phyloP scores from a whole-genome alignment of 2,113 vertebrate genomes.

The Passer domesticus region DNA sequence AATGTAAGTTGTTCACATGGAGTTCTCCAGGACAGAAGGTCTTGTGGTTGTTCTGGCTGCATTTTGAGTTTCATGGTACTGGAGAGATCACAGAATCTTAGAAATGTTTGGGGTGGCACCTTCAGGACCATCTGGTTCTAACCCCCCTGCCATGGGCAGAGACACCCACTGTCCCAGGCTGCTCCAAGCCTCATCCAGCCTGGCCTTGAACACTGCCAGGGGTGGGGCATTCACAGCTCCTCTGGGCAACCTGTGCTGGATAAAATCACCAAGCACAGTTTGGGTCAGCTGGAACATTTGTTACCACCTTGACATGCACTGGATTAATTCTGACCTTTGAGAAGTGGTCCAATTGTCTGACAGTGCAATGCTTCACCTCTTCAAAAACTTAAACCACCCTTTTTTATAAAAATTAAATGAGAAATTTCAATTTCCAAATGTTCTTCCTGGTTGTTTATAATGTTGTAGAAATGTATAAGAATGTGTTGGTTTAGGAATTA shows the following conservation, averaged over 20 bases:
- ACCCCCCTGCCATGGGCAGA: neutral
- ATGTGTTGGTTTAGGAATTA: neutral
- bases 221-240: neutral
- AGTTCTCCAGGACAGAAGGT: neutral
- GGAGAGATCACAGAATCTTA: neutral
- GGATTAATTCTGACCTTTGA: neutral
- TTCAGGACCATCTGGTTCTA: neutral
- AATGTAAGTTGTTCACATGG: neutral
- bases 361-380: neutral
- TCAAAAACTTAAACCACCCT: neutral
- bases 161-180: neutral
- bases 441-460: neutral
- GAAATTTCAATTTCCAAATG: neutral
- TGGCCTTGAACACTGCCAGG: neutral
- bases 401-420: neutral
- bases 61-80: neutral
- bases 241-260: neutral
- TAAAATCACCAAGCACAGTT: neutral
- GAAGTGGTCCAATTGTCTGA: neutral
- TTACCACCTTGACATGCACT: neutral
- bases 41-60: neutral
- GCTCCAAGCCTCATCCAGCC: neutral
- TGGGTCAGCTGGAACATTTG: neutral
- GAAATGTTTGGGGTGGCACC: neutral
- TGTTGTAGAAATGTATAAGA: neutral